These are phyloP conservation scores for Hypolimnas misippus DNA, from an alignment of 2,888 invertebrate species.

Conservation along the genomic window DNA sequence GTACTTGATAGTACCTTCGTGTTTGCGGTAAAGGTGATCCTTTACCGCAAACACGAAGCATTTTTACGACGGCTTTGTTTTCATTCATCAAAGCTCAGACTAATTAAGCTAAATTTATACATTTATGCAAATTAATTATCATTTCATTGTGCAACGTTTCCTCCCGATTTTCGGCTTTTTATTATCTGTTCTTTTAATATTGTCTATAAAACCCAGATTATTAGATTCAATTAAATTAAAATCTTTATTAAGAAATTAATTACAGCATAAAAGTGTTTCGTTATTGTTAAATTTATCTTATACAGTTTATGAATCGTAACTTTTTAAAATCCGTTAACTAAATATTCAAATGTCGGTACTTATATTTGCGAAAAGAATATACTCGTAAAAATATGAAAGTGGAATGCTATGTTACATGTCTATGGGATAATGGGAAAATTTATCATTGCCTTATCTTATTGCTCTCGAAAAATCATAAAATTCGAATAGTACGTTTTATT, in stretches of 20 bases:
- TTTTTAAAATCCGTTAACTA: neutral
- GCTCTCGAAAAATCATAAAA: neutral
- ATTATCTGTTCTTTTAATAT: neutral
- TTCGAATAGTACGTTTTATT: too few relatives aligned
- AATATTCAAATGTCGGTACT: neutral
- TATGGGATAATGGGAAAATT: neutral
- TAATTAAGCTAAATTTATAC: slow-evolving; percentile 27
- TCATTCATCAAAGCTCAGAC: slow-evolving; percentile 23
- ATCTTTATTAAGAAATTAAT: neutral
- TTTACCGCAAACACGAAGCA: slow-evolving; percentile 18
- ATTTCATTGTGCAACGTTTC: slow-evolving; percentile 21
- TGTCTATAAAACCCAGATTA: neutral
- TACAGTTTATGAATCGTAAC: neutral
- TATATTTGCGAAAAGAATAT: neutral
- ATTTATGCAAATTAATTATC: slow-evolving; percentile 22
- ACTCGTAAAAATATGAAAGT: slow-evolving; percentile 1
- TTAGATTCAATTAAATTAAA: neutral
- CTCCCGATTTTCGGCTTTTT: neutral
- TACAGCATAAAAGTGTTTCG: slow-evolving; percentile 1
- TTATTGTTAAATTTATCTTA: neutral
- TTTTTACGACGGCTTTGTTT: slow-evolving; percentile 29
- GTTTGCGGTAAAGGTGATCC: too few relatives aligned
- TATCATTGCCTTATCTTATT: neutral
- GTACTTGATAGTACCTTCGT: too few relatives aligned
- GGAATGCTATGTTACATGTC: neutral